Evolutionary conservation across 2,113 vertebrate species (phyloP), one percentile per base, ranked within the genome.

Genomic region (Elgaria multicarinata): DNA sequence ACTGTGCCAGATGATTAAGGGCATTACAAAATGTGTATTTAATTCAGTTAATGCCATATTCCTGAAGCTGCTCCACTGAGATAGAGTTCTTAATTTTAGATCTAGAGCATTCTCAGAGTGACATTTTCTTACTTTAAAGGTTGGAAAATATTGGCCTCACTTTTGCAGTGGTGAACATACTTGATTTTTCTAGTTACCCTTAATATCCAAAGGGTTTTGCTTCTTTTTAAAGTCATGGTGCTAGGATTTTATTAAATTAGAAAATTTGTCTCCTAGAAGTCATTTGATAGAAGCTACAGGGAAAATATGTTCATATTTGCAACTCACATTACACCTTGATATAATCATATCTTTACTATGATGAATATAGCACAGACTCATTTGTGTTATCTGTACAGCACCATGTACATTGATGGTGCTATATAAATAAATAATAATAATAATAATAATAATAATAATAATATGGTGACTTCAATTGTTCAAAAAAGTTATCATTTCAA

Each of bases 1-100:
- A 76, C 84, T 92, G 44, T 69, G 87, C 88, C 39, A 77, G 28
- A 85, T 39, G 55, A 92, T 91, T 94, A 28, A 90, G 87, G 90
- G 89, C 7, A 62, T 26, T 75, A 82, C 18, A 16, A 93, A 90
- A 62, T 85, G 83, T 53, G 6, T 33, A 78, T 74, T 86, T 85
- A 92, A 92, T 14, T 85, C 80, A 90, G 0, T 24, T 87, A 72
- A 67, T 0, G 0, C 28, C 75, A 62, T 79, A 14, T 90, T 94
- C 74, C 81, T 39, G 28, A 72, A 82, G 58, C 64, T 90, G 22
- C 83, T 94, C 10, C 79, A 82, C 39, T 16, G 28, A 87, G 14
- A 76, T 0, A 89, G 31, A 67, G 31, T 67, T 72, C 91, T 93
- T 44, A 12, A 36, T 36, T 78, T 89, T 31, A 64, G 62, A 44